phyloP scores from a whole-genome alignment of 2,888 invertebrate species.

The Quadroppia sp. region DNA sequence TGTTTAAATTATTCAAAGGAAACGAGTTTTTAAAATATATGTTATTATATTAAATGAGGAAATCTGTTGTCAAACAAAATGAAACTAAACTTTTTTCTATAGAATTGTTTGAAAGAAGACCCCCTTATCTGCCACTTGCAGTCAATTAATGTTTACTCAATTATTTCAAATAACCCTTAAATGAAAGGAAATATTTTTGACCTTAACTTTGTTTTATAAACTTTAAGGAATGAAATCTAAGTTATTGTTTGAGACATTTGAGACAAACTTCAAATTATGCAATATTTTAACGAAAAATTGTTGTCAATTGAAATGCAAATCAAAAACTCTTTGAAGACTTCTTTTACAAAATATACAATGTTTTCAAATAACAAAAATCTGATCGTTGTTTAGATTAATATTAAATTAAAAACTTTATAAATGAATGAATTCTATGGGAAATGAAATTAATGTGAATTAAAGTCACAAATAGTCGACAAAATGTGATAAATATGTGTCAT shows the following conservation, averaged over 20 bases:
- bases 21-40: constrained; percentile 10
- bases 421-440: too few relatives aligned
- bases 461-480: background rate
- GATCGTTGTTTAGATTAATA: too few relatives aligned
- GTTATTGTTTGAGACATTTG: background rate
- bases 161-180: constrained; percentile 13
- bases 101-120: background rate
- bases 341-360: too few relatives aligned
- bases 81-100: background rate
- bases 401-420: too few relatives aligned
- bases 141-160: constrained; percentile 19
- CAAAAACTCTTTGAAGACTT: background rate
- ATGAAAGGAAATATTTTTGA: constrained; percentile 3
- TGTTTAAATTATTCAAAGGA: background rate
- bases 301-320: background rate
- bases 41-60: constrained; percentile 35
- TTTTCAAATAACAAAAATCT: too few relatives aligned
- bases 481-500: constrained; percentile 8
- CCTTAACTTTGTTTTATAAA: background rate
- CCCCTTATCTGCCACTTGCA: background rate
- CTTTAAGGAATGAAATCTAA: background rate
- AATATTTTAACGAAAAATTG: too few relatives aligned
- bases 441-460: background rate
- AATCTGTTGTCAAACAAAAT: constrained; percentile 24
- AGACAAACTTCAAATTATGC: too few relatives aligned